A percentile compares a stretch with the other conserved stretches of the same genome.
Evolutionary conservation across 1,140 invertebrate species (phyloP).

Genomic region (Venustaconcha ellipsiformis): DNA sequence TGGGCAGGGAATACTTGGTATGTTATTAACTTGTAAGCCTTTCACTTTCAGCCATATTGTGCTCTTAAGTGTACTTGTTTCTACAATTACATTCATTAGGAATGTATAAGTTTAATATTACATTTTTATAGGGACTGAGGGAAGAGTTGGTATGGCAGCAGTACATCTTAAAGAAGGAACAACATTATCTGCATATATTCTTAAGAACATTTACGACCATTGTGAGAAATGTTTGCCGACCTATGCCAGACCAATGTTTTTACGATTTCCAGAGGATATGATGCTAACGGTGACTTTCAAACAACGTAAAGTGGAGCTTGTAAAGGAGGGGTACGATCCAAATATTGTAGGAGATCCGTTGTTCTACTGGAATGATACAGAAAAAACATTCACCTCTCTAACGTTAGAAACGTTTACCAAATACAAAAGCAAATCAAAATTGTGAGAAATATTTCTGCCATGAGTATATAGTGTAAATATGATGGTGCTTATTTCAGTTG

Average conservation of each 20-base stretch:
- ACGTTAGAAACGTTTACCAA: too few relatives aligned
- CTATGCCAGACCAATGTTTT: conserved; percentile 89
- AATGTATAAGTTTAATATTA: too few relatives aligned
- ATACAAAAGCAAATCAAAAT: too few relatives aligned
- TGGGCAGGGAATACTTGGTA: too few relatives aligned
- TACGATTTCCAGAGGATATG: conserved; percentile 74
- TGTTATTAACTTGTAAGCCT: too few relatives aligned
- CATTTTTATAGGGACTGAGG: conserved; percentile 26
- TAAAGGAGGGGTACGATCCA: conserved; percentile 90
- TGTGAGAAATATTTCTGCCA: too few relatives aligned
- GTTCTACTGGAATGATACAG: conserved; percentile 72
- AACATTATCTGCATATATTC: conserved; percentile 23
- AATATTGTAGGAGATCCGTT: conserved; percentile 81
- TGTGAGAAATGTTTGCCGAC: conserved; percentile 75
- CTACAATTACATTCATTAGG: too few relatives aligned
- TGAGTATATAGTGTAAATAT: too few relatives aligned
- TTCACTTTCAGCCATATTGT: too few relatives aligned
- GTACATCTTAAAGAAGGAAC: conserved; percentile 62
- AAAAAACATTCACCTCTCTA: too few relatives aligned
- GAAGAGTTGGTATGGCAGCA: conserved; percentile 34
- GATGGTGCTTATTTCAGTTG: too few relatives aligned
- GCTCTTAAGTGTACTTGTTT: too few relatives aligned
- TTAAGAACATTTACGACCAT: conserved; percentile 47
- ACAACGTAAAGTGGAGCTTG: conserved; percentile 71
- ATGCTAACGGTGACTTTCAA: conserved; percentile 53